phyloP scores from a whole-genome alignment of 2,888 invertebrate species.

The Lapara coniferarum region DNA sequence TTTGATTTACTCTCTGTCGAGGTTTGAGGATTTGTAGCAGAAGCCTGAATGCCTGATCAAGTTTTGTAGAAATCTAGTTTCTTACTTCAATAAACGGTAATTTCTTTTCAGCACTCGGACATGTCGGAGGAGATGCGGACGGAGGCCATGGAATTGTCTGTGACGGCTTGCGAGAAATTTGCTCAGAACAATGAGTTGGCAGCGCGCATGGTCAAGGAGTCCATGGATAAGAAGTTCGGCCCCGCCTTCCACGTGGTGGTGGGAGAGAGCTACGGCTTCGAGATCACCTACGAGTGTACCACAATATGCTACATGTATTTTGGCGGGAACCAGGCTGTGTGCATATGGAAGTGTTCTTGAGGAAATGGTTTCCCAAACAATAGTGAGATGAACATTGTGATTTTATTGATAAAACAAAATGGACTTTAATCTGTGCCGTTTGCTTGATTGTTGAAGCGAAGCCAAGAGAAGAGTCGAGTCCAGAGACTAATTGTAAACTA shows the following conservation, averaged over 20 bases:
- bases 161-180: slow-evolving; percentile 97
- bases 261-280: slow-evolving; percentile 97
- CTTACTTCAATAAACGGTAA: neutral
- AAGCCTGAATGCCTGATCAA: no score
- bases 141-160: slow-evolving; percentile 95
- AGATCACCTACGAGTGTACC: slow-evolving; percentile 95
- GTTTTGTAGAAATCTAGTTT: no score
- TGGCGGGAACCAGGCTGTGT: slow-evolving; percentile 94
- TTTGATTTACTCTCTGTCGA: no score
- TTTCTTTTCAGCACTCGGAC: slow-evolving; percentile 89
- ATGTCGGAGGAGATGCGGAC: slow-evolving; percentile 96
- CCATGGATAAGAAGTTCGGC: slow-evolving; percentile 97
- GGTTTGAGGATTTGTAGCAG: no score
- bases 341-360: slow-evolving; percentile 94
- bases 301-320: slow-evolving; percentile 95
- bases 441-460: neutral
- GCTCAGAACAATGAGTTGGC: slow-evolving; percentile 94
- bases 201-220: slow-evolving; percentile 96
- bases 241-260: slow-evolving; percentile 97
- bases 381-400: slow-evolving; percentile 7
- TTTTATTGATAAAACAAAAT: slow-evolving; percentile 5
- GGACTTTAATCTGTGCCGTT: slow-evolving; percentile 2
- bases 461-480: no score
- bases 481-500: no score
- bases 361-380: slow-evolving; percentile 3